phyloP scores from a whole-genome alignment of 2,113 vertebrate genomes.

The Ondatra zibethicus region DNA sequence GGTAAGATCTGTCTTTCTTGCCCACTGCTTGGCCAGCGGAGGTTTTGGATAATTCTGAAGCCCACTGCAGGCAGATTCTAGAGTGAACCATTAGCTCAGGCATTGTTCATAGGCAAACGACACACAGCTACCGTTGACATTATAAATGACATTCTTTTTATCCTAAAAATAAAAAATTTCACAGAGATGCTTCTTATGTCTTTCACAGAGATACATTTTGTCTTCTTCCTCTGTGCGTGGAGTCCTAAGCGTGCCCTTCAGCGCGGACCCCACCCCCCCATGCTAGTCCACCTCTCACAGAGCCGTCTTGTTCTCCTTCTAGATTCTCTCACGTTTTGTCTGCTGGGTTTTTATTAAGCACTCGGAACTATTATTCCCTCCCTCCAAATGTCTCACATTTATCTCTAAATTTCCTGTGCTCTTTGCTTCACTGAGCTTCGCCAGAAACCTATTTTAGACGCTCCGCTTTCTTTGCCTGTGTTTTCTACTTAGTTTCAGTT shows the following conservation, averaged over 20 bases:
- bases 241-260: neutral
- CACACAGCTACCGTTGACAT: neutral
- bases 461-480: constrained; percentile 40
- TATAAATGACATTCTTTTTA: neutral
- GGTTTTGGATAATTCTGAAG: neutral
- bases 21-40: neutral
- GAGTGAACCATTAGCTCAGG: neutral
- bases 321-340: constrained; percentile 27
- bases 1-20: neutral
- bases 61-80: neutral
- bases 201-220: neutral
- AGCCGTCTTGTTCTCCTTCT: neutral
- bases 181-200: neutral
- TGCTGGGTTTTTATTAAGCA: constrained; percentile 47
- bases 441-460: constrained; percentile 22
- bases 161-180: constrained; percentile 18
- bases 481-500: constrained; percentile 69
- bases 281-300: neutral
- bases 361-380: constrained; percentile 46
- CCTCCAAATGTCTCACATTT: neutral
- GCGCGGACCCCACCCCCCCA: too few relatives aligned
- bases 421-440: neutral
- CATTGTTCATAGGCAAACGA: neutral
- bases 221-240: neutral
- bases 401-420: constrained; percentile 46